Evolutionary conservation across 2,797 vertebrate genomes (phyloP), one percentile per base, ranked within the genome.

Genomic region (Phylloscopus collybita): DNA sequence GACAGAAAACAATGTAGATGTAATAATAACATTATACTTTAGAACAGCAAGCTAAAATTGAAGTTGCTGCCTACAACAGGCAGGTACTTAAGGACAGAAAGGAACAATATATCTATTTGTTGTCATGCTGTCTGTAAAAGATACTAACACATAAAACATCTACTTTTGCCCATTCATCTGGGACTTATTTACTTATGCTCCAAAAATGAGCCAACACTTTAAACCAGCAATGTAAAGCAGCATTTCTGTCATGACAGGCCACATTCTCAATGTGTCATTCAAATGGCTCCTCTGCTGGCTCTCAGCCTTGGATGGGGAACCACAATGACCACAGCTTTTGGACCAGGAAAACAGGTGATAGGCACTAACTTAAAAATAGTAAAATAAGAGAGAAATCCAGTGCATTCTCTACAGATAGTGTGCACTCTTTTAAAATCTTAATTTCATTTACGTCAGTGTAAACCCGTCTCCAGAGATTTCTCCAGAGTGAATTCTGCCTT

Each of bases 1-100:
- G 57, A 80, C 32, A 93, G 85, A 96, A 94, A 95, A 36, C 34
- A 86, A 79, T 56, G 12, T n/a, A 91, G 67, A 90, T 80, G 40
- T 13, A 79, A 93, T 32, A 94, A 91, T 95, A 40, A 5, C 32
- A 61, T 21, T 72, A 17, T 50, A 76, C 34, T 86, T 87, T 38
- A 64, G 88, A 80, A 30, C 10, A 81, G 25, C 5, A 76, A 40
- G 23, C 8, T 81, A 61, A 64, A 80, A 80, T 36, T 47, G 5
- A 59, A 57, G 18, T 57, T 65, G 40, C 36, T 83, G 61, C 29
- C 61, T 60, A 66, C 30, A 94, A 70, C 36, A 75, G 10, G 5
- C 6, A 69, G 59, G 21, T 26, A 80, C 60, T 54, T 86, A 72
- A 78, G 17, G 49, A 51, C 2, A 44, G 44, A 87, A 73, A 45